Percentiles rank a stretch among this genome's conserved stretches.
Conservation (phyloP, 2,113 vertebrate species). For the Uria aalge region DNA sequence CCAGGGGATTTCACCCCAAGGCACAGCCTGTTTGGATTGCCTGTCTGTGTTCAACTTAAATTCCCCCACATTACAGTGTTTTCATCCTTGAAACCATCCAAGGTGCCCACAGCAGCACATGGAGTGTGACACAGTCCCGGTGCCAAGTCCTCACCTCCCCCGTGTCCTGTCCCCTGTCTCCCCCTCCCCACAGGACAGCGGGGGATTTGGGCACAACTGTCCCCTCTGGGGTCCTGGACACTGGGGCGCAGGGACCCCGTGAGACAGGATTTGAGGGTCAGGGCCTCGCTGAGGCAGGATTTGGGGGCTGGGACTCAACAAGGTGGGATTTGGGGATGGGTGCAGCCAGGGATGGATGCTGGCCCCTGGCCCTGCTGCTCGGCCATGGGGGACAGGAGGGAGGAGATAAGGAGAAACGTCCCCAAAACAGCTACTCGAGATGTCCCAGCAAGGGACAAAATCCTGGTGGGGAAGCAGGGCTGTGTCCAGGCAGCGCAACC, state of each 20-base stretch:
- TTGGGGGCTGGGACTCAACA: fast-evolving
- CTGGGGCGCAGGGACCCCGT: neutral
- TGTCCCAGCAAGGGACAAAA: neutral
- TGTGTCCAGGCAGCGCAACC: neutral
- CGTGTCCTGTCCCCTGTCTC: neutral
- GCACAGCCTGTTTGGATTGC: neutral
- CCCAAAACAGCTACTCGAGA: neutral
- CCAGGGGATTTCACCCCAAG: neutral
- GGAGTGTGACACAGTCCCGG: neutral
- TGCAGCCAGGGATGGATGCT: neutral
- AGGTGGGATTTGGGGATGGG: neutral
- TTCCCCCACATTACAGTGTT: fast-evolving
- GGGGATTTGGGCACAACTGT: neutral
- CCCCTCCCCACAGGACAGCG: fast-evolving
- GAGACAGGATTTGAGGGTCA: neutral
- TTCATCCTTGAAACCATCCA: neutral
- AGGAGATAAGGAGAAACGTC: fast-evolving
- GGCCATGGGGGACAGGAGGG: neutral
- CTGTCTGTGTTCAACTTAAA: neutral
- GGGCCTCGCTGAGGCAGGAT: neutral
- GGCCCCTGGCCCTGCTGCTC: neutral
- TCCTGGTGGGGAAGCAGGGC: neutral
- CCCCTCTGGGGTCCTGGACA: neutral
- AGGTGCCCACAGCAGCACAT: neutral
- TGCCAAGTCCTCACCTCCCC: neutral